Percentiles rank a stretch among this genome's conserved stretches.
phyloP scores from a whole-genome alignment of 2,113 vertebrate genomes.

The Prionailurus viverrinus region DNA sequence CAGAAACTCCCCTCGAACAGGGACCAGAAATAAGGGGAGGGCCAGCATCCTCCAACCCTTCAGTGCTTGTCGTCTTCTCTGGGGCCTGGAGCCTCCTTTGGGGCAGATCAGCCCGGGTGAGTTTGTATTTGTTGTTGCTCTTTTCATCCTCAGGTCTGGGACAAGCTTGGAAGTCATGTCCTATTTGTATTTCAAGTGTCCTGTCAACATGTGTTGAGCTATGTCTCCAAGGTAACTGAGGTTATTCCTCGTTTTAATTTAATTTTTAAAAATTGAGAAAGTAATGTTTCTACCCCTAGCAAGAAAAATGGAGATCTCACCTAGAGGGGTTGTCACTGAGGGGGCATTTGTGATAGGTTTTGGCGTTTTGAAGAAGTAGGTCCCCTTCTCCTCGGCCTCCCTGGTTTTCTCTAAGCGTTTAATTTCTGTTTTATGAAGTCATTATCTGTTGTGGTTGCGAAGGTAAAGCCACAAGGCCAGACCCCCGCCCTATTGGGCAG shows the following conservation, averaged over 20 bases:
- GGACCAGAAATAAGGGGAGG: neutral
- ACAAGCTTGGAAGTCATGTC: neutral
- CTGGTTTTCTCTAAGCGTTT: neutral
- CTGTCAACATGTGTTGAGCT: neutral
- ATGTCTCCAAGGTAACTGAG: neutral
- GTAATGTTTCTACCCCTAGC: neutral
- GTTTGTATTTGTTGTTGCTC: neutral
- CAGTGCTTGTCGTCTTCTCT: neutral
- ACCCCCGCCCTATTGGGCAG: neutral
- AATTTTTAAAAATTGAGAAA: neutral
- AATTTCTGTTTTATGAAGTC: neutral
- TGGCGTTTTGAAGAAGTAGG: constrained; percentile 33
- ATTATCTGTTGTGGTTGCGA: neutral
- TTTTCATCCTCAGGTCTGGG: neutral
- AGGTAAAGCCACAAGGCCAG: neutral
- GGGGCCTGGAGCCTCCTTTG: neutral
- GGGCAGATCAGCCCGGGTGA: neutral
- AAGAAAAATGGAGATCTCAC: neutral
- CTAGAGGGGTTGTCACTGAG: neutral
- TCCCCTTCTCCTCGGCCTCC: neutral
- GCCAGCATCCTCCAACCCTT: rapidly evolving
- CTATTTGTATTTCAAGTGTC: neutral
- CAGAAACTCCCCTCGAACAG: neutral
- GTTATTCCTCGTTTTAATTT: neutral
- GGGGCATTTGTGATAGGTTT: neutral